Conservation (phyloP, 2,888 invertebrate species). For the Synergus umbraculus region DNA sequence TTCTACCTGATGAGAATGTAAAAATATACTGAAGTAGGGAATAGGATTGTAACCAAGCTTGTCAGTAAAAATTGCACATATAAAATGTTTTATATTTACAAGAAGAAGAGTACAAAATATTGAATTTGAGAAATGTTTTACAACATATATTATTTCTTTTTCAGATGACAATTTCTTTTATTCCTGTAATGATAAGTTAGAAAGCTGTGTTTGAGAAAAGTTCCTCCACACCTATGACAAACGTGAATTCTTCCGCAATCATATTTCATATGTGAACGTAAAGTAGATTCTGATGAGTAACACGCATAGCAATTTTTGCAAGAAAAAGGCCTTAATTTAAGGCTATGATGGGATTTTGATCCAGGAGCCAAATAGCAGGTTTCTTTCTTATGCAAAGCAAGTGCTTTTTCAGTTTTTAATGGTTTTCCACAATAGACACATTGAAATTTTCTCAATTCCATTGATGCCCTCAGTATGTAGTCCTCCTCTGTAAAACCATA, state of each 20-base stretch:
- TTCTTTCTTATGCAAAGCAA: too few species aligned
- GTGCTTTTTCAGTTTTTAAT: too few species aligned
- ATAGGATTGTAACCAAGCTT: not conserved
- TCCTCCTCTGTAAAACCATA: not conserved
- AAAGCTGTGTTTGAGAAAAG: not conserved
- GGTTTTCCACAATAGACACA: not conserved
- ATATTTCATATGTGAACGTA: not conserved
- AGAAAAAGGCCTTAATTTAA: too few species aligned
- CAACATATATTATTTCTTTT: not conserved
- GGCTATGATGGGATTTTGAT: too few species aligned
- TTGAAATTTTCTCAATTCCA: too few species aligned
- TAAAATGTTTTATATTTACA: not conserved
- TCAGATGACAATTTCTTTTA: not conserved
- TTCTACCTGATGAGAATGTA: too few species aligned
- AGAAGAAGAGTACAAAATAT: not conserved
- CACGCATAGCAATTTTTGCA: not conserved
- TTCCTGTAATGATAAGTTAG: too few species aligned
- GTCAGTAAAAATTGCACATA: too few species aligned
- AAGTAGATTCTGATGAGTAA: not conserved
- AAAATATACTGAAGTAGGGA: too few species aligned
- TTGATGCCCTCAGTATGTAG: too few species aligned
- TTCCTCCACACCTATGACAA: not conserved
- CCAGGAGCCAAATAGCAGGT: too few species aligned
- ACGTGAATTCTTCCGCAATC: not conserved
- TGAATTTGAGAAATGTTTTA: not conserved